Evolutionary conservation across 2,888 invertebrate genomes (phyloP).

Genomic region (Lamellibrachia satsuma): DNA sequence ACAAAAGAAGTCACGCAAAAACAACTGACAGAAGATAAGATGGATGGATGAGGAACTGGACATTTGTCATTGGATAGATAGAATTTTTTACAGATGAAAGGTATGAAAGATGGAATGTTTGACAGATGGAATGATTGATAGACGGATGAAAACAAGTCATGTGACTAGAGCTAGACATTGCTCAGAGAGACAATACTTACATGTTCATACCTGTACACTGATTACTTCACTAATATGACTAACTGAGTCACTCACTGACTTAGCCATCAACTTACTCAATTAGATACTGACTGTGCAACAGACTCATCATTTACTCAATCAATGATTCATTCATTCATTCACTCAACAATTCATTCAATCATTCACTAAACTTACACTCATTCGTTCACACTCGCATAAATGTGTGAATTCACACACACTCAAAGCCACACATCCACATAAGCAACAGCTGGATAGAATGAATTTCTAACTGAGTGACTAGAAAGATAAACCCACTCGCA

Average conservation of each 20-base stretch:
- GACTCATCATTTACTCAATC: not conserved
- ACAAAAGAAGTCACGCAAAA: too few relatives aligned
- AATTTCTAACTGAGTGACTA: too few relatives aligned
- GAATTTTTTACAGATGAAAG: not conserved
- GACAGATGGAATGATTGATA: not conserved
- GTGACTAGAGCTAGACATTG: not conserved
- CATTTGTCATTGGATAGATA: not conserved
- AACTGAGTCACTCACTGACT: not conserved
- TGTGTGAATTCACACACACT: too few relatives aligned
- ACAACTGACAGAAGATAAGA: too few relatives aligned
- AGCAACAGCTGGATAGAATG: too few relatives aligned
- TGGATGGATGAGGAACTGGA: too few relatives aligned
- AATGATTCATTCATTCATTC: not conserved
- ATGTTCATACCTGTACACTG: not conserved
- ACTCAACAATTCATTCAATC: not conserved
- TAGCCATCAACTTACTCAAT: not conserved
- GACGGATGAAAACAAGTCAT: not conserved
- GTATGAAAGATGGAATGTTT: not conserved
- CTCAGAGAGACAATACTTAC: not conserved
- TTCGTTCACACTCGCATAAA: not conserved
- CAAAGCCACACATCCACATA: too few relatives aligned
- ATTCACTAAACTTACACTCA: not conserved
- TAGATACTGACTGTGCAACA: not conserved
- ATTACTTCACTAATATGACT: not conserved
- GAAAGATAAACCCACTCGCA: too few relatives aligned